phyloP scores from a whole-genome alignment of 2,113 vertebrate genomes.

The Eclectus roratus region DNA sequence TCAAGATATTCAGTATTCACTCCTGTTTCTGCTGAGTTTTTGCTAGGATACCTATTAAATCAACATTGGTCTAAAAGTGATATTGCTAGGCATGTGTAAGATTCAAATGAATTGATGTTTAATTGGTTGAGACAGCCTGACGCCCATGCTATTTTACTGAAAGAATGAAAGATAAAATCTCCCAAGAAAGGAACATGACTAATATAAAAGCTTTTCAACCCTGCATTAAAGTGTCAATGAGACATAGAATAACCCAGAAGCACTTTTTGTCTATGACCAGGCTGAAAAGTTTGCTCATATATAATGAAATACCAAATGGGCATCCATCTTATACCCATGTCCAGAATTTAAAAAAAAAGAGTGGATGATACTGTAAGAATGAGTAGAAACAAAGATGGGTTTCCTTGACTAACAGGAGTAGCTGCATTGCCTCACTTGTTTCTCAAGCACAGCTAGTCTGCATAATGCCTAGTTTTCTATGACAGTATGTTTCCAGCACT shows the following conservation, averaged over 20 bases:
- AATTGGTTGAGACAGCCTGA: not conserved
- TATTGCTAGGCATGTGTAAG: not conserved
- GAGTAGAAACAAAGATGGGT: not conserved
- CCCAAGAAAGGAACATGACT: not conserved
- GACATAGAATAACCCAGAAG: not conserved
- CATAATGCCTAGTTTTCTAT: not conserved
- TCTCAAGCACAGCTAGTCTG: not conserved
- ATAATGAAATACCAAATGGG: not conserved
- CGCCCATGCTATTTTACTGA: not conserved
- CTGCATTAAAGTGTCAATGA: not conserved
- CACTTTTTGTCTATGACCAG: not conserved
- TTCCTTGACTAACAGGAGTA: not conserved
- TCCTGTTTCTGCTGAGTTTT: not conserved
- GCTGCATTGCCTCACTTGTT: not conserved
- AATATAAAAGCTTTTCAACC: not conserved
- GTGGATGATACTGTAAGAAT: not conserved
- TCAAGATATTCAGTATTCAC: not conserved
- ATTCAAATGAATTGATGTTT: conserved; percentile 25
- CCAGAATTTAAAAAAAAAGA: not conserved
- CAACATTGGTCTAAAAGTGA: not conserved
- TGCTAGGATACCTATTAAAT: not conserved
- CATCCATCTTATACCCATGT: not conserved
- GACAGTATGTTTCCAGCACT: not conserved
- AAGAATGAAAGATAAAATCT: conserved; percentile 19
- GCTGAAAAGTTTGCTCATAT: not conserved